A percentile compares a stretch with the other conserved stretches of the same genome.
phyloP scores from a whole-genome alignment of 2,113 vertebrate genomes.

The Condylura cristata region DNA sequence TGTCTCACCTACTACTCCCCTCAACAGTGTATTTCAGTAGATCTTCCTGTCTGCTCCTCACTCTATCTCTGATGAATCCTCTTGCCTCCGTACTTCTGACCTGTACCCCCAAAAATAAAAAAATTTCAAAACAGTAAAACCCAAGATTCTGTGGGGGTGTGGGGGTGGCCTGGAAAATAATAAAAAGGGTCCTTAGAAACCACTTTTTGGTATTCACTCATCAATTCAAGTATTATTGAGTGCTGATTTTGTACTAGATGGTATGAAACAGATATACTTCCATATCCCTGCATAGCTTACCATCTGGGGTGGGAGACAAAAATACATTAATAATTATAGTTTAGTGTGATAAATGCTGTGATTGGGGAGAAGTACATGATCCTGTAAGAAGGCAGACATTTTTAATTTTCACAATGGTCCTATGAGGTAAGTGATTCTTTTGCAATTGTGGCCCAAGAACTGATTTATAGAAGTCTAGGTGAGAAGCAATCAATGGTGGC shows the following conservation, averaged over 20 bases:
- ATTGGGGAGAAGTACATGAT: neutral
- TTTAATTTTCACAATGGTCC: neutral
- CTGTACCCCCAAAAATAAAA: no score
- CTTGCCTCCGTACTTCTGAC: no score
- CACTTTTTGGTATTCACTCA: neutral
- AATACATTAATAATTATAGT: neutral
- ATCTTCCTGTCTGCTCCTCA: no score
- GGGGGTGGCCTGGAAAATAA: neutral
- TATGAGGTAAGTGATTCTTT: conserved; percentile 8
- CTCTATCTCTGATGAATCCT: no score
- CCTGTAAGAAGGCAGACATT: neutral
- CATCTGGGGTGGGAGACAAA: neutral
- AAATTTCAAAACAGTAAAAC: no score
- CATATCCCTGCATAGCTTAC: neutral
- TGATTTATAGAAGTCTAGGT: neutral
- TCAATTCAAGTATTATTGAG: neutral
- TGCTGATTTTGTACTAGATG: neutral
- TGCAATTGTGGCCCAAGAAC: neutral
- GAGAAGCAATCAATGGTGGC: neutral
- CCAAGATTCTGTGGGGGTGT: neutral
- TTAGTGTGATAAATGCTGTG: neutral
- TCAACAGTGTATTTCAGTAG: no score
- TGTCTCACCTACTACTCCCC: no score
- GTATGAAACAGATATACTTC: neutral
- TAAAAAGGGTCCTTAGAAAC: neutral